Evolutionary conservation across 2,888 invertebrate species (phyloP), one percentile per base, ranked within the genome.

Genomic region (Taphrorychus bicolor): DNA sequence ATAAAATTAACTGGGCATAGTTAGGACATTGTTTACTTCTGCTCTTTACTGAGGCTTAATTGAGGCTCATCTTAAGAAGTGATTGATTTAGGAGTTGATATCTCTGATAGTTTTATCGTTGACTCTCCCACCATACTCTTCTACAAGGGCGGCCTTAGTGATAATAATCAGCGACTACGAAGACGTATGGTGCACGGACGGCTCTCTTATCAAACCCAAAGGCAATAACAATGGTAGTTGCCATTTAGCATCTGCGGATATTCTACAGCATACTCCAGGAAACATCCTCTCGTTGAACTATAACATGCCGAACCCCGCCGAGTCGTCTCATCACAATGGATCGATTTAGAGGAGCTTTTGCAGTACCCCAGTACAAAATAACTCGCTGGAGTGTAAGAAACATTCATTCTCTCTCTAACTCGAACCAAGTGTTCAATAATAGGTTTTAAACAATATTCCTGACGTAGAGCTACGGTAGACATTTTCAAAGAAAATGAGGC

Each of bases 141-240:
- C 78, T 95, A 92, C 79, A 87, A 92, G 75, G 95, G 95, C 81
- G 92, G 92, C 1, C 85, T 96, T 24, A 91, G 93, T 70, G 97
- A 97, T 79, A 96, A 96, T n/a, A 84, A 91, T 93, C 51, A 95
- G 95, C 75, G 97, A 97, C 82, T 97, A 97, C 79, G 97, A 97
- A 83, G 97, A 97, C 80, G 91, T 97, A 74, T 97, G 97, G 96
- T 77, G 79, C 16, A 80, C 77, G 61, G 69, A 71, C 21, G 69
- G 66, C 18, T 89, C 91, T 70, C 32, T 70, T 14, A 88, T 89
- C n/a, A 74, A 71, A 48, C 75, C 72, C 11, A 78, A 75, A 56
- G 70, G 72, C 32, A 72, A 71, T 24, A 70, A 65, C 41, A 69
- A 66, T 14, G 64, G 60, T 0, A 67, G 58, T 41, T 42, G 61